Base-by-base conservation (phyloP, 1,140 invertebrate genomes). In the Galleria mellonella region DNA sequence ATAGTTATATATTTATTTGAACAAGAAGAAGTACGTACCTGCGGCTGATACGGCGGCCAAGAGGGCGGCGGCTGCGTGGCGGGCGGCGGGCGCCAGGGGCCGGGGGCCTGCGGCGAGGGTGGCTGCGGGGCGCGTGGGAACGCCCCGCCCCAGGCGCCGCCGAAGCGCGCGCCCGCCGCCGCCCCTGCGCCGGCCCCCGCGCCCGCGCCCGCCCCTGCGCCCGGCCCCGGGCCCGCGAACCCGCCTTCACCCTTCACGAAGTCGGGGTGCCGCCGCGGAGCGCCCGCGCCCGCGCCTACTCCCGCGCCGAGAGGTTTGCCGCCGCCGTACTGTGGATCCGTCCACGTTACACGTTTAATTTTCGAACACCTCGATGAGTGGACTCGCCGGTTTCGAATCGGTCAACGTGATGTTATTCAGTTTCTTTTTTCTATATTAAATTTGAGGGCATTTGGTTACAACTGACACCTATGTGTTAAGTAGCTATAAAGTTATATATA, bases 191-290 rank as follows among this genome's bases (percentile, higher is more conserved):
- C 49, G 47, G 13, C 55, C 37, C 52, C 58, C 8, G 51, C 47
- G 2, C 56, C 55, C 9, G 9, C 9, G 9, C 30, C 39, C 29
- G 89, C 87, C 79, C 90, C 91, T 9, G 85, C 43, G 91, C 91
- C 39, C 29, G 89, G 87, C 79, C 90, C 91, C n/a, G 84, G 70
- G 23, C 37, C 12, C 28, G 31, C 17, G 45, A 58, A 61, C 54
- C 89, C 90, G 56, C 91, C 89, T 71, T 95, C 93, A 88, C 94
- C 94, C 40, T 74, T 74, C 60, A 92, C 90, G 88, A 96, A 96
- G 83, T 95, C 94, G 32, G 94, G 94, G 87, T 95, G 94, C 62
- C 94, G 86, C 40, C 94, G 89, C 14, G 94, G 93, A 66, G 93
- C 92, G 39, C 88, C 88, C 38, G 55, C 52, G 32, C 39, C 58